Evolutionary conservation across 2,113 vertebrate species (phyloP).

Genomic region (Diphyllodes magnificus): DNA sequence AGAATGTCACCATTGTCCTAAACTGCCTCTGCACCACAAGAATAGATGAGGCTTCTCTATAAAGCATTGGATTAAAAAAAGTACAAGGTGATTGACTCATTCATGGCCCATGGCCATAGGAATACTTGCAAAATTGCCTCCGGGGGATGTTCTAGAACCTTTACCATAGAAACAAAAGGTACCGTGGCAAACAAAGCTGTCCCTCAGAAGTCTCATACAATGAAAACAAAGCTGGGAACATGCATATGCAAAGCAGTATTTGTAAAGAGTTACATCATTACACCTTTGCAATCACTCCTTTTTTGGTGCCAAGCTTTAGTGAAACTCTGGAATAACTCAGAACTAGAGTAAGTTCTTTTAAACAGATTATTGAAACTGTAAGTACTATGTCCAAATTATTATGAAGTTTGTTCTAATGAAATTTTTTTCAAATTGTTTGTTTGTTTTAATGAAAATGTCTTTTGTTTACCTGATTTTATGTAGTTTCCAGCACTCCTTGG

Average conservation of each 20-base stretch:
- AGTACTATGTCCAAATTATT: not conserved
- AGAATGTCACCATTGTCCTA: not conserved
- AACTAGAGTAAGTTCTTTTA: not conserved
- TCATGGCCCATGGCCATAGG: slow-evolving; percentile 42
- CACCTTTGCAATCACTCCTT: not conserved
- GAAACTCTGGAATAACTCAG: not conserved
- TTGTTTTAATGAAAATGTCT: not conserved
- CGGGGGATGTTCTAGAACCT: not conserved
- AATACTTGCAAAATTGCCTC: slow-evolving; percentile 62
- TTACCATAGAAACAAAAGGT: slow-evolving; percentile 43
- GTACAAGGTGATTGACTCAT: slow-evolving; percentile 52
- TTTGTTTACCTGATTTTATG: not conserved
- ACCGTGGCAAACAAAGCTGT: slow-evolving; percentile 7
- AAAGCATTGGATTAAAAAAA: slow-evolving; percentile 45
- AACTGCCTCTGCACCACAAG: not conserved
- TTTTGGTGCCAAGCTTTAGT: not conserved
- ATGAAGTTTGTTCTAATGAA: not conserved
- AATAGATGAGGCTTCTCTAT: slow-evolving; percentile 21
- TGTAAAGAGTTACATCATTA: not conserved
- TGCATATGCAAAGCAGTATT: slow-evolving; percentile 9
- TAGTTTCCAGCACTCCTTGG: not conserved
- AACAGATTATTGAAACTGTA: not conserved
- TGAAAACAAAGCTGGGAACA: not conserved
- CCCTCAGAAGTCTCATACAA: not conserved
- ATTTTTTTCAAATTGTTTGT: too few species aligned